phyloP scores from a whole-genome alignment of 2,888 invertebrate genomes.

The Pimpla rufipes region DNA sequence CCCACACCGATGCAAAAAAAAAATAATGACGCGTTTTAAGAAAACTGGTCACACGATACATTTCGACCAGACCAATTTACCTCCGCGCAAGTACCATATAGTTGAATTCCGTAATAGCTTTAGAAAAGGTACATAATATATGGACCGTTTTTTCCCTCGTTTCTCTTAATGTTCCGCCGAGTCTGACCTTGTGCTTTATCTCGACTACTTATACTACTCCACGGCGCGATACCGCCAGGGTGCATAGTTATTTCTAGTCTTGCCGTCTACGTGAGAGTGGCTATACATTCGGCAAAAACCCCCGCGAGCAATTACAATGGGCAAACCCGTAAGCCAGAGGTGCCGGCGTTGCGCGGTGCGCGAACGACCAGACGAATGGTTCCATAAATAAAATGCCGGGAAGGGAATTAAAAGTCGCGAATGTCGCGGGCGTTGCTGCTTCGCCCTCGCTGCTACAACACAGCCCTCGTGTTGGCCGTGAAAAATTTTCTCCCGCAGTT shows the following conservation, averaged over 20 bases:
- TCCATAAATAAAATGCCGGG: constrained; percentile 69
- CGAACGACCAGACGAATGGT: constrained; percentile 67
- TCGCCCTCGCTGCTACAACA: constrained; percentile 40
- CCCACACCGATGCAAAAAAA: background rate
- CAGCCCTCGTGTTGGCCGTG: constrained; percentile 51
- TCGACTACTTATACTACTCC: constrained; percentile 63
- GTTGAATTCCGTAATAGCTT: constrained; percentile 51
- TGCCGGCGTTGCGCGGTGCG: constrained; percentile 40
- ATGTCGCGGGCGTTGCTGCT: constrained; percentile 54
- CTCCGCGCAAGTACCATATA: constrained; percentile 6
- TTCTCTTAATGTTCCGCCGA: constrained; percentile 54
- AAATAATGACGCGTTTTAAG: background rate
- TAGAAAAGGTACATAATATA: constrained; percentile 41
- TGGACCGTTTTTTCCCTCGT: constrained; percentile 44
- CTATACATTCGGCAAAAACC: constrained; percentile 68
- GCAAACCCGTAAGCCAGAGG: constrained; percentile 60
- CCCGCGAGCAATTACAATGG: constrained; percentile 71
- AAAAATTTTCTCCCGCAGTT: constrained; percentile 56
- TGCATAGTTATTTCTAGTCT: constrained; percentile 59
- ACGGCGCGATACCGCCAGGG: constrained; percentile 36
- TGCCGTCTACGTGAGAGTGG: constrained; percentile 44
- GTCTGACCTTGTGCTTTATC: constrained; percentile 67
- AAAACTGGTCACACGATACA: background rate
- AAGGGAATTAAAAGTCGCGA: constrained; percentile 71
- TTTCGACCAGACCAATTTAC: constrained; percentile 19